Evolutionary conservation across 2,797 vertebrate genomes (phyloP).

Genomic region (Spinus olivaceus): DNA sequence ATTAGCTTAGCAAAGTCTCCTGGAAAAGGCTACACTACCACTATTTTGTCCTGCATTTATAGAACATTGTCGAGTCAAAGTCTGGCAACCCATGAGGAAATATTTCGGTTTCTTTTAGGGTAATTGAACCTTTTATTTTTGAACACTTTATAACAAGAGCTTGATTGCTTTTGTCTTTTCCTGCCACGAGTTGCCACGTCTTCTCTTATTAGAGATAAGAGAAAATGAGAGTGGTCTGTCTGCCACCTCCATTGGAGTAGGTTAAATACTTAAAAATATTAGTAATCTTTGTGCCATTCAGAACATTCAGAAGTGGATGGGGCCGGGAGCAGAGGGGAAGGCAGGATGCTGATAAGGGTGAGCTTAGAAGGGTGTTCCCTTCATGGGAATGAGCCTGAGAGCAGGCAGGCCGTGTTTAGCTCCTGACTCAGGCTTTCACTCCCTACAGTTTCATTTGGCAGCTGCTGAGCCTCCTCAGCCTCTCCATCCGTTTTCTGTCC

Average conservation of each 20-base stretch:
- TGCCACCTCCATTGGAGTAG: background rate
- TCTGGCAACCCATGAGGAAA: background rate
- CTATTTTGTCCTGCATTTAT: background rate
- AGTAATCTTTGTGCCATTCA: background rate
- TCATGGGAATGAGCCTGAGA: background rate
- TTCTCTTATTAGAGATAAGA: accelerated
- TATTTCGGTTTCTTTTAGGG: background rate
- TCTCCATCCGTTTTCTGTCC: background rate
- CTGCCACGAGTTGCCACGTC: background rate
- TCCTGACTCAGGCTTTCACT: background rate
- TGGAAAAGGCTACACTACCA: background rate
- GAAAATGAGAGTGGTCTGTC: background rate
- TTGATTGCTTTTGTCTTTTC: background rate
- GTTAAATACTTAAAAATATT: background rate
- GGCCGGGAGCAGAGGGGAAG: background rate
- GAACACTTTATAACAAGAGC: background rate
- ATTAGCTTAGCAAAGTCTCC: background rate
- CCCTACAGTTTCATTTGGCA: background rate
- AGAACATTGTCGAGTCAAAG: background rate
- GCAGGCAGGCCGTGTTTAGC: background rate
- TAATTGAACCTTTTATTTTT: background rate
- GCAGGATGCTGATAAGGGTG: background rate
- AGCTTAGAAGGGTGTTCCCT: background rate
- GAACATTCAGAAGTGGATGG: background rate
- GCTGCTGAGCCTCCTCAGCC: background rate